Evolutionary conservation across 1,140 invertebrate genomes (phyloP), one percentile per base, ranked within the genome.

Genomic region (Colletes latitarsis): DNA sequence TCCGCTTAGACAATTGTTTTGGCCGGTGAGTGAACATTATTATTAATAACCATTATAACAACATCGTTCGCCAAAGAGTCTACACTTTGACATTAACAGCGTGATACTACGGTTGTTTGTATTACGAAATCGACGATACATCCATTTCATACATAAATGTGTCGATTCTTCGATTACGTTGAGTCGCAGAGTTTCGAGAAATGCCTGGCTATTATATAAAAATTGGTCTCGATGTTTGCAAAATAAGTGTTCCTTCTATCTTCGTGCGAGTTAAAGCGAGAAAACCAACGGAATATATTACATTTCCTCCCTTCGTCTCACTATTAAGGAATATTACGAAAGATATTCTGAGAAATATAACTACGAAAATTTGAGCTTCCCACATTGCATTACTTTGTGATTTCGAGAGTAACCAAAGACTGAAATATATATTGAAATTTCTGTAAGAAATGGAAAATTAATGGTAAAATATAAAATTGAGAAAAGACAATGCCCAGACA

Each of bases 241-340:
- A 62, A 39, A 49, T 3, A 30, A 52, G 14, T n/a, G 12, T 9
- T n/a, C n/a, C 5, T 49, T 55, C 5, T 4, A 43, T 66, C 30
- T 9, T 53, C 14, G 39, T 6, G 14, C 6, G 4, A 57, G 12
- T 17, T 46, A 19, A 41, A n/a, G n/a, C n/a, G n/a, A 49, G 10
- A 3, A 4, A 30, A 15, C 62, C 6, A 49, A 43, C 64, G 19
- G 14, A 76, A 76, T 68, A 46, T 21, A 68, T 57, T 76, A 19
- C 41, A 58, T 68, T 58, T 17, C 10, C 19, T 76, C 55, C 74
- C 74, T 76, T 68, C 74, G 74, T 69, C 52, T 46, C 74, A 2
- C 64, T 15, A 46, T 75, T 55, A 66, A 67, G 10, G 17, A 14
- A 14, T 2, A 46, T 46, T 68, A 49, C 8, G 15, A 57, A n/a